Conservation (phyloP, 1,140 invertebrate genomes). For the Diuraphis noxia region DNA sequence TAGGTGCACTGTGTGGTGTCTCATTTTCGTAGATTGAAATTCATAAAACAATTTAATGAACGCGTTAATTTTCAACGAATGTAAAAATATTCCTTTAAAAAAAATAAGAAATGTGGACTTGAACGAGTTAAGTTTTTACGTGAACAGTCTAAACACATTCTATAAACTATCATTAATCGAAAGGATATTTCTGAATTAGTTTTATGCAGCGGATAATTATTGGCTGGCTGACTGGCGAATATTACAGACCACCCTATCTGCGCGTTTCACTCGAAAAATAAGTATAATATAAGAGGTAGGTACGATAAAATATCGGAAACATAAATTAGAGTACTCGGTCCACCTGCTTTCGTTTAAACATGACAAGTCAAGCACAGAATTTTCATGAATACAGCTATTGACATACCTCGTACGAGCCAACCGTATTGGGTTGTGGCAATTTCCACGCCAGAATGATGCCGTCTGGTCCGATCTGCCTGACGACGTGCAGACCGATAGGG, state of each 20-base stretch:
- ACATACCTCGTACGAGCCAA: conserved; percentile 49
- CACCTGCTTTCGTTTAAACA: neutral
- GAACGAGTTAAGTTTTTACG: no score
- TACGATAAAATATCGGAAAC: neutral
- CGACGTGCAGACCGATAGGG: conserved; percentile 55
- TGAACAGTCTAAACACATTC: neutral
- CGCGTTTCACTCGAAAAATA: neutral
- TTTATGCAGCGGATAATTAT: neutral
- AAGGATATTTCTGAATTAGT: neutral
- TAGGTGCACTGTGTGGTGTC: no score
- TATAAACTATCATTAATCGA: neutral
- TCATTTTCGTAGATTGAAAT: no score
- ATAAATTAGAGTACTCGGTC: neutral
- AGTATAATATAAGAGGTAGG: neutral
- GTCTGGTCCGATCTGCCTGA: conserved; percentile 56
- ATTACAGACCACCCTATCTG: neutral
- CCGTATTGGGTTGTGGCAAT: conserved; percentile 43
- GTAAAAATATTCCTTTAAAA: no score
- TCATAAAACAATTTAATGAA: no score
- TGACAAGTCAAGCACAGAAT: neutral
- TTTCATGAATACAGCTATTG: neutral
- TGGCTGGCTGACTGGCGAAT: neutral
- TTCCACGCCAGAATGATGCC: conserved; percentile 56
- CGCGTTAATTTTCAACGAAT: no score
- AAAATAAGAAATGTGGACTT: no score